Conservation (phyloP, 2,888 invertebrate genomes). For the Meiosimyza platycephala region DNA sequence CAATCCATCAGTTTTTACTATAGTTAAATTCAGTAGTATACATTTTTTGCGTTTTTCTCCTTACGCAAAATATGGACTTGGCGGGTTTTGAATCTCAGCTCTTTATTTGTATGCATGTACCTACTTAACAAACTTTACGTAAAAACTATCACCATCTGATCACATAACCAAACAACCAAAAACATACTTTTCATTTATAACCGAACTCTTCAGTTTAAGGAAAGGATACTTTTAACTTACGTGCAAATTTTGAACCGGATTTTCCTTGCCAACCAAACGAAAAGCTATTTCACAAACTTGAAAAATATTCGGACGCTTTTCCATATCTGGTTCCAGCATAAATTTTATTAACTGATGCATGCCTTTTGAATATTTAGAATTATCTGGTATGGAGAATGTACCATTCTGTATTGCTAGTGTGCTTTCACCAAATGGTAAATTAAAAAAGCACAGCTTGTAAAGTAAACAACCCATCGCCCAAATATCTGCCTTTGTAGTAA, state of each 20-base stretch:
- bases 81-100: too few relatives aligned
- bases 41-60: too few relatives aligned
- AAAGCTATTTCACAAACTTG: constrained; percentile 84
- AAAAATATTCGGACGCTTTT: constrained; percentile 86
- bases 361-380: constrained; percentile 77
- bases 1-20: too few relatives aligned
- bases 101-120: too few relatives aligned
- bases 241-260: constrained; percentile 84
- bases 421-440: constrained; percentile 91
- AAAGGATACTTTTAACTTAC: constrained; percentile 67
- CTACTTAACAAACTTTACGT: too few relatives aligned
- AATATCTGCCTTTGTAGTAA: constrained; percentile 89
- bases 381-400: constrained; percentile 85
- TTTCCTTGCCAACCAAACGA: constrained; percentile 76
- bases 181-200: background rate
- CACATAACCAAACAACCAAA: constrained; percentile 18
- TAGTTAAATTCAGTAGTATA: too few relatives aligned
- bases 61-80: too few relatives aligned
- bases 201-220: too few relatives aligned
- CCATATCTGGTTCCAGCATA: constrained; percentile 86
- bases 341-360: constrained; percentile 82
- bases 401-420: constrained; percentile 93
- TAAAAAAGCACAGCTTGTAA: constrained; percentile 90
- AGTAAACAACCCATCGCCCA: constrained; percentile 92
- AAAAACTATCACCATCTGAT: too few relatives aligned